Evolutionary conservation across 2,888 invertebrate genomes (phyloP), one percentile per base, ranked within the genome.

Genomic region (Netelia virgata): DNA sequence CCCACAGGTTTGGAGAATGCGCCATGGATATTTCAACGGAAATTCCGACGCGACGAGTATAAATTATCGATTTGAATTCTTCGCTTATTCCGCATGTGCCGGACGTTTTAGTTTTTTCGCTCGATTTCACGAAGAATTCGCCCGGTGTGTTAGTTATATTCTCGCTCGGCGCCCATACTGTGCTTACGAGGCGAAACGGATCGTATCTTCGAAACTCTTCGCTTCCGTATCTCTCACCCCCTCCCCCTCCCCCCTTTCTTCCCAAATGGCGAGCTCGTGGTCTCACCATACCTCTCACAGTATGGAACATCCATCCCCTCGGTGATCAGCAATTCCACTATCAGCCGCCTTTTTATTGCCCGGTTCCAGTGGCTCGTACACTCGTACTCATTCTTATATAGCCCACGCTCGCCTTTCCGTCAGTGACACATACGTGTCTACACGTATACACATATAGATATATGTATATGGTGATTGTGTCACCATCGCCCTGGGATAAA

Each of bases 251-350:
- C 6, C 1, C 43, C 59, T 18, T 36, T 14, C 57, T 50, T 59
- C 43, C 43, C 61, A 61, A 77, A 36, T 41, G 61, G 50, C 18
- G 66, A 68, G 47, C 36, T 43, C 50, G 23, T 20, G 41, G 28
- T 36, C 23, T 72, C 57, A 0, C 70, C 57, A 47, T 53, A 14
- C 53, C 50, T 64, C n/a, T 50, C 20, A 10, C 47, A 47, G 11
- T 47, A 28, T 47, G 16, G 50, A 20, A 41, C 72, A 82, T 82
- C 50, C 41, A 77, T 74, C 73, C 78, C 78, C 73, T 78, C 43
- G 83, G 78, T 78, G 83, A 83, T 78, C 77, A 63, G 61, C 78
- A 74, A 83, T 83, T 83, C 83, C 63, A 75, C 76, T 72, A 82
- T 72, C 73, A 74, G 78, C 63, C 53, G 61, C 47, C 61, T 83